Evolutionary conservation across 1,140 invertebrate genomes (phyloP), one percentile per base, ranked within the genome.

Genomic region (Stegodyphus mimosarum): DNA sequence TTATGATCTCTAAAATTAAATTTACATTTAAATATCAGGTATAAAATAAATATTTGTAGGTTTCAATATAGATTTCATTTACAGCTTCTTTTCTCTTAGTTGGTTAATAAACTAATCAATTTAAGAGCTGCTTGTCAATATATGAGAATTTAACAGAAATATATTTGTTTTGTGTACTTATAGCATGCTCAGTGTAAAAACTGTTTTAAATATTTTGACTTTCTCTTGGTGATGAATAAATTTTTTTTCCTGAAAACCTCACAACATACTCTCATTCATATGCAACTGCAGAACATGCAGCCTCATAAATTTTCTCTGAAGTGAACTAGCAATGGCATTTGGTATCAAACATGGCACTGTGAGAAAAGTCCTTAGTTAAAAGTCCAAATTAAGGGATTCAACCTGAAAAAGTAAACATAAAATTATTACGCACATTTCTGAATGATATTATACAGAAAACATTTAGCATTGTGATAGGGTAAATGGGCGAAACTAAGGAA

Each of bases 321-420:
- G 33, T 69, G n/a, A 74, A 75, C 79, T 84, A 74, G 71, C 67
- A 66, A 84, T 49, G 50, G 50, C 72, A 84, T 84, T 84, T 84
- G 81, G 81, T 84, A 84, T 84, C 81, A 84, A 84, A 84, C 73
- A 84, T 84, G 81, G 81, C 81, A 84, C 81, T 84, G 81, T 84
- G 72, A 75, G 49, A 84, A 72, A 33, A 75, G 81, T 84, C 81
- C 70, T 69, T 84, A 69, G 80, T 84, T 69, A 84, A 84, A 84
- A 84, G 73, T 84, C 81, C 72, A 75, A 69, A 67, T 69, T 55
- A 75, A 18, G 55, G 72, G 50, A 75, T 50, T 70, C 72, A 84
- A 66, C 81, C 81, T 84, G 66, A 2, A 69, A 72, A 48, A 33
- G 33, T 33, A 33, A 33, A 33, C 33, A 1, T 33, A 33, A 33